A percentile compares a stretch with the other conserved stretches of the same genome.
phyloP scores from a whole-genome alignment of 1,140 invertebrate genomes.

The Pomacea maculata region DNA sequence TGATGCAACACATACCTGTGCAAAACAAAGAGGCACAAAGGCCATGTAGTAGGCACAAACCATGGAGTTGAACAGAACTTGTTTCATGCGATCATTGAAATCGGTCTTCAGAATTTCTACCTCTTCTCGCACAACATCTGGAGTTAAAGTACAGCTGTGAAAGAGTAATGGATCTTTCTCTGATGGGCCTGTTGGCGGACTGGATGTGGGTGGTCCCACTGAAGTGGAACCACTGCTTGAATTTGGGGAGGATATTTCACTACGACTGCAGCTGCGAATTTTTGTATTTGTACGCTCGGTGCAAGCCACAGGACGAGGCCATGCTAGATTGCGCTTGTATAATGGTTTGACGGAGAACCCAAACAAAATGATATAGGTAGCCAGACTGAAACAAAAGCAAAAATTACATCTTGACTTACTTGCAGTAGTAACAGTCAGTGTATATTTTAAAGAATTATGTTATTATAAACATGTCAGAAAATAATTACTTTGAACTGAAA shows the following conservation, averaged over 20 bases:
- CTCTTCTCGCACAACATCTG: slow-evolving; percentile 79
- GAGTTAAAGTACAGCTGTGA: slow-evolving; percentile 66
- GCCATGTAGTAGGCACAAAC: slow-evolving; percentile 90
- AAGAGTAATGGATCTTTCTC: slow-evolving; percentile 20
- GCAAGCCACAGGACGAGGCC: slow-evolving; percentile 44
- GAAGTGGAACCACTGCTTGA: slow-evolving; percentile 26
- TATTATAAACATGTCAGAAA: not conserved
- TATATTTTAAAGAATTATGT: not conserved
- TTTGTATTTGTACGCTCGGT: slow-evolving; percentile 30
- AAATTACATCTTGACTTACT: too few relatives aligned
- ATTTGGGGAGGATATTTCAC: not conserved
- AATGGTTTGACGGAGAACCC: slow-evolving; percentile 68
- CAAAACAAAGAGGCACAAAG: slow-evolving; percentile 89
- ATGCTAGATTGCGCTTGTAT: slow-evolving; percentile 56
- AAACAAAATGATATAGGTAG: slow-evolving; percentile 88
- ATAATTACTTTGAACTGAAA: not conserved
- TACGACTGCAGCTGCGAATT: slow-evolving; percentile 4
- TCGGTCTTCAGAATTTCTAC: slow-evolving; percentile 84
- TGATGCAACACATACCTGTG: slow-evolving; percentile 72
- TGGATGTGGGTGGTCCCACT: not conserved
- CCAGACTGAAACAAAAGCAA: slow-evolving; percentile 69
- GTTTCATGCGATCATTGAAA: slow-evolving; percentile 88
- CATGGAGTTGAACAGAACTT: slow-evolving; percentile 89
- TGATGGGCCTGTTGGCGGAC: too few relatives aligned
- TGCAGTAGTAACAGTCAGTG: not conserved